Conservation (phyloP, 2,797 vertebrate species). For the Gymnoscopelus microlampas region DNA sequence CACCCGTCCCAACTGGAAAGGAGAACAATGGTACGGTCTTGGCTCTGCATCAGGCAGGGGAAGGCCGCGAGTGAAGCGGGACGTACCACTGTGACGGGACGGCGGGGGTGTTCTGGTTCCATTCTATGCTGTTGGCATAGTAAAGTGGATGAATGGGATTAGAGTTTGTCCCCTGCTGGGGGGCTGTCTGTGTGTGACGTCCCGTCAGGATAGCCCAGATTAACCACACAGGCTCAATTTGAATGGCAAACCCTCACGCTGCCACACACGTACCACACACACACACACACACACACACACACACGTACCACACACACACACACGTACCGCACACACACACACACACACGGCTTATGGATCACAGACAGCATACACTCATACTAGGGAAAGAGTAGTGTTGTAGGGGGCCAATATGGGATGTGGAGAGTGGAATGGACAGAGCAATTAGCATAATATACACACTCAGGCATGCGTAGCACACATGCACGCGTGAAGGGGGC, state of each 20-base stretch:
- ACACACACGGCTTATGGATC: slow-evolving; percentile 17
- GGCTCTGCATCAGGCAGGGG: neutral
- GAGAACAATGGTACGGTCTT: slow-evolving; percentile 42
- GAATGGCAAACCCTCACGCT: slow-evolving; percentile 57
- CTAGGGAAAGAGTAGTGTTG: neutral
- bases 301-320: slow-evolving; percentile 11
- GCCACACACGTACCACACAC: slow-evolving; percentile 13
- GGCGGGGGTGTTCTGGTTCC: slow-evolving; percentile 18
- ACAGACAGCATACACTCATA: slow-evolving; percentile 1
- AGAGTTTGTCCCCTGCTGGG: slow-evolving; percentile 39
- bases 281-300: slow-evolving; percentile 10
- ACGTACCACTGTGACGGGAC: slow-evolving; percentile 33
- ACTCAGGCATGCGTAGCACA: neutral
- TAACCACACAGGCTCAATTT: slow-evolving; percentile 60
- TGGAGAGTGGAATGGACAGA: neutral
- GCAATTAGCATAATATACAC: neutral
- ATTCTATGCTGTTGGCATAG: slow-evolving; percentile 26
- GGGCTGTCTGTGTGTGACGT: slow-evolving; percentile 56
- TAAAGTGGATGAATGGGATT: slow-evolving; percentile 75
- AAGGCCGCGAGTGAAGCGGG: slow-evolving; percentile 14
- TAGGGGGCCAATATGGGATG: too few species aligned
- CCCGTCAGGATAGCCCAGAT: slow-evolving; percentile 60
- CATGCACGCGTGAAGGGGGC: too few species aligned
- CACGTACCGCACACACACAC: slow-evolving; percentile 13
- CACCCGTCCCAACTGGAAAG: slow-evolving; percentile 8